Conservation (phyloP, 2,113 vertebrate species). For the Entelurus aequoreus region DNA sequence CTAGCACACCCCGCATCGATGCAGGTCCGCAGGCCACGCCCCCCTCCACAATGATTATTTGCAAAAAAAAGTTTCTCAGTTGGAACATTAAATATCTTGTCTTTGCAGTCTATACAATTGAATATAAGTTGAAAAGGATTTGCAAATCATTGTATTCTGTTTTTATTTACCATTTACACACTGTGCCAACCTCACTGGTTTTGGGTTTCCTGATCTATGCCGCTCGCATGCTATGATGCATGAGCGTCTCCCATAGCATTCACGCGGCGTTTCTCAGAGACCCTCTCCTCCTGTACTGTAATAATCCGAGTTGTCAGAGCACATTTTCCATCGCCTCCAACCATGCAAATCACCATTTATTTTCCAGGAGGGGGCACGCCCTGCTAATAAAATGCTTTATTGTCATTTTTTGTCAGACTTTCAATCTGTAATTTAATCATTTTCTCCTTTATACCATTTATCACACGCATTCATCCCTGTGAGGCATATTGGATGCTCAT, state of each 20-base stretch:
- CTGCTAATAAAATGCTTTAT: conserved; percentile 48
- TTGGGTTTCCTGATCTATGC: background rate
- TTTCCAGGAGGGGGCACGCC: conserved; percentile 23
- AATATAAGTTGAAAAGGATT: no score
- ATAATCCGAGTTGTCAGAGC: conserved; percentile 44
- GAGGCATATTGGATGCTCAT: conserved; percentile 31
- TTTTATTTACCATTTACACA: no score
- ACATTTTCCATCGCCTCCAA: conserved; percentile 46
- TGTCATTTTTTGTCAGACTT: conserved; percentile 51
- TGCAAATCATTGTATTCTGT: no score
- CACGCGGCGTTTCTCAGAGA: background rate
- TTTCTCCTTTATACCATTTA: conserved; percentile 59
- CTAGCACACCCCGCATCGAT: no score
- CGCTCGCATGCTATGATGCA: background rate
- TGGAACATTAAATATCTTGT: no score
- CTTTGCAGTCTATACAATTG: no score
- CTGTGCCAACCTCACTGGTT: no score
- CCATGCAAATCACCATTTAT: conserved; percentile 56
- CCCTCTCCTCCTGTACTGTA: conserved; percentile 13
- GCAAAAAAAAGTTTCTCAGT: no score
- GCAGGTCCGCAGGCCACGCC: no score
- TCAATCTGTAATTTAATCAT: conserved; percentile 47
- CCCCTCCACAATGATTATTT: no score
- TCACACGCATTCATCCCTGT: conserved; percentile 40
- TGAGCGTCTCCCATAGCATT: background rate